Base-by-base conservation (phyloP, 2,113 vertebrate genomes). In the Anthoscopus minutus region DNA sequence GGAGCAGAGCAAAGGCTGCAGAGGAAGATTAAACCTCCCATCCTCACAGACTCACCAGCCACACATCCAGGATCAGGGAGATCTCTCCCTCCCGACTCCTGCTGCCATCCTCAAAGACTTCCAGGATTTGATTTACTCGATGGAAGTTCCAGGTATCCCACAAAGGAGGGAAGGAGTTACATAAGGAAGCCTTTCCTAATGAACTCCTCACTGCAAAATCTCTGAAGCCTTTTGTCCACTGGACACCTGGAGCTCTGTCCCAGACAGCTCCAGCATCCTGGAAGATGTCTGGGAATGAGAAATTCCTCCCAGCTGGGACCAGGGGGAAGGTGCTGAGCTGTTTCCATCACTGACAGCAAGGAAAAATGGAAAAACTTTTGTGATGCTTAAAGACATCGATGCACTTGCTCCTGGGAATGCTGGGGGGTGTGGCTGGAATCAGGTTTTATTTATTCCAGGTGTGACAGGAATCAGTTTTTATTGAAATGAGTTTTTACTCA, bases 291-390 rank as follows among this genome's bases (percentile, higher is more conserved):
- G 8, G 18, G 44, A 56, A 31, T 2, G 61, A 50, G 70, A 7
- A 65, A 30, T 8, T 38, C 47, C 47, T 16, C 31, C 4, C 3
- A 7, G 40, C n/a, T 15, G 45, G 4, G 70, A 31, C 15, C 70
- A 20, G 4, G 0, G 2, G 54, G 37, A 45, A 47, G 40, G 4
- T 3, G 24, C 70, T 13, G 60, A 3, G 4, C 54, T 6, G 10
- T 28, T 16, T 40, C 69, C 51, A 11, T 4, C 27, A 2, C 65
- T 11, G 9, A 10, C 69, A 23, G 71, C 6, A 3, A 14, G 17
- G 21, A 2, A 25, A 51, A 0, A 31, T 8, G 56, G 23, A n/a
- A 38, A 50, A 45, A 12, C 5, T 44, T 3, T 2, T 4, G 61
- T 1, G 54, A 33, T 33, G 47, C 22, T 81, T n/a, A 4, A 45